Base-by-base conservation (phyloP, 2,113 vertebrate genomes). In the Rynchops niger region DNA sequence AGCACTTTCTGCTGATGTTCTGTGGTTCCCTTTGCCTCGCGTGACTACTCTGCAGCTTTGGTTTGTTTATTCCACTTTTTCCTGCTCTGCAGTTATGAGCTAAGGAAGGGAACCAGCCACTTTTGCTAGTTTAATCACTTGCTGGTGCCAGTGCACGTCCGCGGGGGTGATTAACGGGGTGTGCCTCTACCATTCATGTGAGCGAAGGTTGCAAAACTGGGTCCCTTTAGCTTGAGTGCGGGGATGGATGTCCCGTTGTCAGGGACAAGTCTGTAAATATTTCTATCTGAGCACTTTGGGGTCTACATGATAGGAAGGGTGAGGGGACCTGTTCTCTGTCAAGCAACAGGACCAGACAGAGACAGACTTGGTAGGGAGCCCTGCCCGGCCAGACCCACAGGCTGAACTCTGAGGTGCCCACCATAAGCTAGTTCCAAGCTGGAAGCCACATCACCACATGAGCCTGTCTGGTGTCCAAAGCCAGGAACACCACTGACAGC, bases 1-100 rank as follows among this genome's bases (percentile, higher is more conserved):
- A 95, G 84, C 71, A 3, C 91, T 96, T 96, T 95, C 89, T 96
- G 97, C 97, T 97, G 91, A 95, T 97, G 91, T 27, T 70, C 82
- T 87, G 70, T 1, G 43, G 84, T 95, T 95, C 89, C 84, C 87
- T 84, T 88, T 36, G 96, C 89, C 69, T 91, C 86, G 94, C 84
- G 59, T 95, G 96, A 94, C 91, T 77, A 2, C 78, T 52, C 73
- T 65, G 89, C 15, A 36, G 89, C 91, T 81, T 77, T 15, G 40
- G 25, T 93, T 96, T 97, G 94, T 97, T 96, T 97, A 95, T 88
- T 79, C 36, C 86, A 80, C 74, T 45, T 85, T 86, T 93, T 96
- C 95, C 97, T 92, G 91, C 91, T 62, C 77, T 67, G 49, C 42
- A 27, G 83, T 91, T 77, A 47, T 4, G 2, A 91, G 81, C 61